Percentiles rank a stretch among this genome's conserved stretches.
Conservation (phyloP, 64 coral and sea anemone genomes). For the Actinia tenebrosa region DNA sequence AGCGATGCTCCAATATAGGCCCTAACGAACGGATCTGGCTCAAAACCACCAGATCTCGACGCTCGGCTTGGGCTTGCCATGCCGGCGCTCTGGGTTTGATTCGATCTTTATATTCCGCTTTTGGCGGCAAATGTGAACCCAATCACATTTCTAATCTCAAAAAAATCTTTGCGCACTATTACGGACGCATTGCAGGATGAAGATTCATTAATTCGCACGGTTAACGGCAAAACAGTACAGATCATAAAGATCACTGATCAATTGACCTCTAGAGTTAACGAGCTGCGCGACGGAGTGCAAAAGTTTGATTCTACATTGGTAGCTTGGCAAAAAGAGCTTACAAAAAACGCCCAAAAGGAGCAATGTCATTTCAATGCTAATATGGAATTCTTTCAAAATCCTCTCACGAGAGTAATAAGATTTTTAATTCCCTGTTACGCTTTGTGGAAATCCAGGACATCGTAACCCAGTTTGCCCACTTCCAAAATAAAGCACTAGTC, state of each 20-base stretch:
- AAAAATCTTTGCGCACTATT: background rate
- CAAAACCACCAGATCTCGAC: background rate
- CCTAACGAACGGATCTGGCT: constrained; percentile 23
- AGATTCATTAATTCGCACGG: background rate
- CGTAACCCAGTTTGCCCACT: constrained; percentile 5
- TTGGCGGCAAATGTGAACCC: constrained; percentile 8
- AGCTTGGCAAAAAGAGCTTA: background rate
- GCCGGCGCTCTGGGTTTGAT: constrained; percentile 3
- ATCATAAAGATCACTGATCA: background rate
- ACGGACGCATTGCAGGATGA: background rate
- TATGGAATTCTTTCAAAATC: constrained; percentile 12
- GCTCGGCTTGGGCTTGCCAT: constrained; percentile 32
- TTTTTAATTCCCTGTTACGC: constrained; percentile 21
- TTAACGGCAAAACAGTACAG: background rate
- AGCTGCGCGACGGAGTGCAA: background rate
- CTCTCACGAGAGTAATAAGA: constrained; percentile 29
- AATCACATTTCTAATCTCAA: constrained; percentile 1
- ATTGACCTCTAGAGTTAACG: background rate
- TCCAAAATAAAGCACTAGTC: constrained; percentile 21
- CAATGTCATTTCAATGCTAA: background rate
- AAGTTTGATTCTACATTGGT: background rate
- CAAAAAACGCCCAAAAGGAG: background rate
- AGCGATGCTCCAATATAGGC: background rate
- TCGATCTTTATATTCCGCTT: background rate
- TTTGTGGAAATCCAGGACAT: constrained; percentile 38